phyloP scores from a whole-genome alignment of 2,797 vertebrate species.

The Hozukius guyotensis region DNA sequence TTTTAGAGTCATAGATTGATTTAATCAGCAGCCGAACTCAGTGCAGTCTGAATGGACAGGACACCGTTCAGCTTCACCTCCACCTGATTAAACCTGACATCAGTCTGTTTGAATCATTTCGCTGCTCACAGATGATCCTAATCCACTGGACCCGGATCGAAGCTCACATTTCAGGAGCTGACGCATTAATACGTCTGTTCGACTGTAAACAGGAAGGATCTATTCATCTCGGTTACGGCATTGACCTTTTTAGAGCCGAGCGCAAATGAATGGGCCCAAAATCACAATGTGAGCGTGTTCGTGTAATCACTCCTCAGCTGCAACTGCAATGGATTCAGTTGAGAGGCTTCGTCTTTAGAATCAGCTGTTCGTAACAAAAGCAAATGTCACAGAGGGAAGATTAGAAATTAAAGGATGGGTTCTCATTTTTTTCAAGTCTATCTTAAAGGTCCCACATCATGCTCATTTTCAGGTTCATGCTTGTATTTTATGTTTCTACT shows the following conservation, averaged over 20 bases:
- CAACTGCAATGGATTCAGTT: constrained; percentile 5
- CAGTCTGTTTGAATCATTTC: constrained; percentile 24
- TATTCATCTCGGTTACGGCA: constrained; percentile 52
- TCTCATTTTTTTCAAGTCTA: not conserved
- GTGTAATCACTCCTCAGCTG: constrained; percentile 37
- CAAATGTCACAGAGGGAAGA: not conserved
- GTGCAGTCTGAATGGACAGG: not conserved
- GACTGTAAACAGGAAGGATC: constrained; percentile 47
- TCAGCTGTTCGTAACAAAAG: constrained; percentile 31
- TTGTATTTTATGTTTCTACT: too few species aligned
- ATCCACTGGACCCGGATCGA: constrained; percentile 17
- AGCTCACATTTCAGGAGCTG: constrained; percentile 14
- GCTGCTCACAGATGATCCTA: constrained; percentile 31
- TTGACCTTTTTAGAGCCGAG: constrained; percentile 68
- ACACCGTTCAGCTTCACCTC: constrained; percentile 30
- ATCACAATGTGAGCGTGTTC: constrained; percentile 24
- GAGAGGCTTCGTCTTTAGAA: not conserved
- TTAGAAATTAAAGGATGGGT: not conserved
- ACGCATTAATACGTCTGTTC: constrained; percentile 5
- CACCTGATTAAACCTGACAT: constrained; percentile 32
- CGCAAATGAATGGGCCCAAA: constrained; percentile 53
- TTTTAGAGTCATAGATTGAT: constrained; percentile 26
- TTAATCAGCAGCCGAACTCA: constrained; percentile 19
- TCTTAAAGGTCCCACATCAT: too few species aligned
- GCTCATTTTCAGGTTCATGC: too few species aligned